Percentiles rank a stretch among this genome's conserved stretches.
Evolutionary conservation across 2,888 invertebrate genomes (phyloP).

Genomic region (Timema podura): DNA sequence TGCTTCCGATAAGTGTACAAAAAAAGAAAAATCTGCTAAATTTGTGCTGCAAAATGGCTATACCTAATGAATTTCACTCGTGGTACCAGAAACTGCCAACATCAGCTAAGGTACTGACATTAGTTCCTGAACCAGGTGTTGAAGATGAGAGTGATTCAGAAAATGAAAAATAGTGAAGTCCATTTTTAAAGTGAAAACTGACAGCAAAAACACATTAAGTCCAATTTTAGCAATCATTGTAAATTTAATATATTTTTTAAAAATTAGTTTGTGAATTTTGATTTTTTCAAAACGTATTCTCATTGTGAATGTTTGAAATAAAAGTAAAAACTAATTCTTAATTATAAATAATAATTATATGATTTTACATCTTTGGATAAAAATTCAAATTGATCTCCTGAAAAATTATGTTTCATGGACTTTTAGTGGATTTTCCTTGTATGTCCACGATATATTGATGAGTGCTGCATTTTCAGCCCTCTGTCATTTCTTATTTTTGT

Average conservation of each 20-base stretch:
- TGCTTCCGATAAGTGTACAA: slow-evolving; percentile 6
- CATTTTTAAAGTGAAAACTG: slow-evolving; percentile 4
- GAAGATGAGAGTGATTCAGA: background rate
- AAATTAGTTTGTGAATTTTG: background rate
- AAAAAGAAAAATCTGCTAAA: slow-evolving; percentile 13
- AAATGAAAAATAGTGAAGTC: background rate
- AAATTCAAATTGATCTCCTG: background rate
- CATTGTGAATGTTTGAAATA: too few relatives aligned
- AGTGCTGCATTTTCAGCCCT: too few relatives aligned
- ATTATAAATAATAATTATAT: too few relatives aligned
- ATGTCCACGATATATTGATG: background rate
- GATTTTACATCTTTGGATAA: slow-evolving; percentile 2
- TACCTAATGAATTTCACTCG: slow-evolving; percentile 13
- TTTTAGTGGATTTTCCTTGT: slow-evolving; percentile 12
- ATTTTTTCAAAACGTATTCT: background rate
- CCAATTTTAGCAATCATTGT: background rate
- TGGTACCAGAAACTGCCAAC: slow-evolving; percentile 13
- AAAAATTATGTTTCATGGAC: background rate
- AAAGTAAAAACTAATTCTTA: too few relatives aligned
- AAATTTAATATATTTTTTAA: background rate
- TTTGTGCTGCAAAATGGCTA: slow-evolving; percentile 4
- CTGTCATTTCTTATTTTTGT: too few relatives aligned
- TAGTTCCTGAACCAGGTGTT: background rate
- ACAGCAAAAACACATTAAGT: slow-evolving; percentile 15
- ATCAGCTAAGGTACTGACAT: background rate